These are phyloP conservation scores for Rhea americana DNA, from an alignment of 2,113 vertebrate species.

Conservation along the genomic window DNA sequence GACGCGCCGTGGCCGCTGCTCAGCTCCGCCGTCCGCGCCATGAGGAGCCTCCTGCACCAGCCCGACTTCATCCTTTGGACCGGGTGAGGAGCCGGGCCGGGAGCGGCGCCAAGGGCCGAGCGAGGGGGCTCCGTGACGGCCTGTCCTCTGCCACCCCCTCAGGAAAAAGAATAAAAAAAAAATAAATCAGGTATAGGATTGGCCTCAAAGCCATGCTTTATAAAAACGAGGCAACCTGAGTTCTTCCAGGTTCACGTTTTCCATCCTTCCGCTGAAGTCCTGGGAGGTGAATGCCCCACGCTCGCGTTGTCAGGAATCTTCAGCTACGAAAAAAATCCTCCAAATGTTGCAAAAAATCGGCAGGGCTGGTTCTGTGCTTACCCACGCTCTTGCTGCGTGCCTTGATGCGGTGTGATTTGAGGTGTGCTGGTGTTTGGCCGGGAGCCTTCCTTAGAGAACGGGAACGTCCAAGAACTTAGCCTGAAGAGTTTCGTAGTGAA, in stretches of 20 bases:
- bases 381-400: fast-evolving
- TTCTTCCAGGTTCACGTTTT: neutral
- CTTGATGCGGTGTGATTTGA: fast-evolving
- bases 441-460: neutral
- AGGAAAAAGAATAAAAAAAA: no score
- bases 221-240: no score
- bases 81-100: slow-evolving; percentile 74
- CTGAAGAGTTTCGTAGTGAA: no score
- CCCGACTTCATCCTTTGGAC: slow-evolving; percentile 97
- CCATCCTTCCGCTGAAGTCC: neutral
- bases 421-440: neutral
- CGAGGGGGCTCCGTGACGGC: no score
- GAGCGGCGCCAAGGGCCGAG: no score
- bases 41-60: slow-evolving; percentile 79
- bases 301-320: neutral
- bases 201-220: no score
- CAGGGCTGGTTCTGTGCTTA: fast-evolving
- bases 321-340: fast-evolving
- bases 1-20: slow-evolving; percentile 89
- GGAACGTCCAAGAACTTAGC: no score
- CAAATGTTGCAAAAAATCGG: fast-evolving
- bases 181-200: no score
- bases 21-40: slow-evolving; percentile 81
- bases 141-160: no score
- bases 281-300: fast-evolving